phyloP scores from a whole-genome alignment of 2,888 invertebrate genomes.

The Zonitis immaculata region DNA sequence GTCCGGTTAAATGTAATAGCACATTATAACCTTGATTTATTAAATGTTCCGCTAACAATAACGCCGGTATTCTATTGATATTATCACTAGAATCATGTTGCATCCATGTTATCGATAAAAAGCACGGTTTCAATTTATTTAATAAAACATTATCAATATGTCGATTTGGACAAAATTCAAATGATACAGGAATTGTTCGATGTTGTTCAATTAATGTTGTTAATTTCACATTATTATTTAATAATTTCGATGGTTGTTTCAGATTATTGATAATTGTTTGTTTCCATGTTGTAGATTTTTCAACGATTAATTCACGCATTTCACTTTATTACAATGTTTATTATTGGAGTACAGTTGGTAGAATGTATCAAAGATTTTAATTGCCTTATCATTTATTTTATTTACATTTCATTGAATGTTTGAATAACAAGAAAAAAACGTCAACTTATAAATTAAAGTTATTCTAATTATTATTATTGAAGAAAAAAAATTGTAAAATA shows the following conservation, averaged over 20 bases:
- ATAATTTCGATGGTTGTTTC: not conserved
- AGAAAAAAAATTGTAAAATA: not conserved
- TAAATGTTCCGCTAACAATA: constrained; percentile 46
- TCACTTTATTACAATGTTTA: too few relatives aligned
- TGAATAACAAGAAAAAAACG: not conserved
- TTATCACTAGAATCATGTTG: constrained; percentile 34
- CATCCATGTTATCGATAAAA: constrained; percentile 47
- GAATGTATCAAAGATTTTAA: not conserved
- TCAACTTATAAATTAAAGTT: not conserved
- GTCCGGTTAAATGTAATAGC: constrained; percentile 55
- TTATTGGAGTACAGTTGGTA: too few relatives aligned
- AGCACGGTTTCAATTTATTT: constrained; percentile 34
- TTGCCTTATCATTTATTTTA: not conserved
- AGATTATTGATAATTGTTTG: not conserved
- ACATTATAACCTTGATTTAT: constrained; percentile 47
- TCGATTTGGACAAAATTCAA: constrained; percentile 28
- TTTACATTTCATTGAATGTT: not conserved
- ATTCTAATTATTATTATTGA: not conserved
- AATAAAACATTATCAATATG: constrained; percentile 21
- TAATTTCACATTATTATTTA: not conserved
- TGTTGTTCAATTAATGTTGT: not conserved
- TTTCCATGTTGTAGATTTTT: not conserved
- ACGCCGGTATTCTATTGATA: constrained; percentile 44
- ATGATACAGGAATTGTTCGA: constrained; percentile 12
- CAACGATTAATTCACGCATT: not conserved